Evolutionary conservation across 2,113 vertebrate genomes (phyloP).

Genomic region (Lycaon pictus): DNA sequence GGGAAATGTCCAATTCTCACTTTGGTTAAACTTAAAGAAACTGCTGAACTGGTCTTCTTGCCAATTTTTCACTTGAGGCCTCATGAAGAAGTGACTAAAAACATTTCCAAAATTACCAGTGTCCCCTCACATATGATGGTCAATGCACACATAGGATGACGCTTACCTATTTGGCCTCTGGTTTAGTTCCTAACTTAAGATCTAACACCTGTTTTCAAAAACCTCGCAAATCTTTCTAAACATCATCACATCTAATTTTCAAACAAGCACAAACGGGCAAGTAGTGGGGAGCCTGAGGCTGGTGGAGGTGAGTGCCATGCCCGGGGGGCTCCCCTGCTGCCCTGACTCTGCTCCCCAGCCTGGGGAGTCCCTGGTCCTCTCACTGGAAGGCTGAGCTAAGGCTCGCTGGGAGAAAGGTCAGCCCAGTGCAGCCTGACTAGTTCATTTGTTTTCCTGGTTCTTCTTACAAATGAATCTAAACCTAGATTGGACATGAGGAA

Average conservation of each 20-base stretch:
- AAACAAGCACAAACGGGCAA: neutral
- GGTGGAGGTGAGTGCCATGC: fast-evolving
- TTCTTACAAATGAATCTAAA: slow-evolving; percentile 47
- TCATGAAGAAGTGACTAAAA: neutral
- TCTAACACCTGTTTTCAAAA: neutral
- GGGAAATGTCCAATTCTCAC: slow-evolving; percentile 44
- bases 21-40: neutral
- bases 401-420: neutral
- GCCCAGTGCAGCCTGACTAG: fast-evolving
- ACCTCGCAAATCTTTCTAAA: neutral
- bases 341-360: neutral
- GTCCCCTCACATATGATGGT: neutral
- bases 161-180: neutral
- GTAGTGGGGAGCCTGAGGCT: neutral
- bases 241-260: neutral
- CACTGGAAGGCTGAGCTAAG: neutral
- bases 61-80: neutral
- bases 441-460: slow-evolving; percentile 11
- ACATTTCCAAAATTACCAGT: neutral
- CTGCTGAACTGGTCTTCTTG: neutral
- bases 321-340: fast-evolving
- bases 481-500: slow-evolving; percentile 56
- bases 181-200: neutral
- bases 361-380: fast-evolving
- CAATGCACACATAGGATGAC: neutral